Evolutionary conservation across 2,888 invertebrate species (phyloP), one percentile per base, ranked within the genome.

Genomic region (Ashinkailepas kermadecensis): DNA sequence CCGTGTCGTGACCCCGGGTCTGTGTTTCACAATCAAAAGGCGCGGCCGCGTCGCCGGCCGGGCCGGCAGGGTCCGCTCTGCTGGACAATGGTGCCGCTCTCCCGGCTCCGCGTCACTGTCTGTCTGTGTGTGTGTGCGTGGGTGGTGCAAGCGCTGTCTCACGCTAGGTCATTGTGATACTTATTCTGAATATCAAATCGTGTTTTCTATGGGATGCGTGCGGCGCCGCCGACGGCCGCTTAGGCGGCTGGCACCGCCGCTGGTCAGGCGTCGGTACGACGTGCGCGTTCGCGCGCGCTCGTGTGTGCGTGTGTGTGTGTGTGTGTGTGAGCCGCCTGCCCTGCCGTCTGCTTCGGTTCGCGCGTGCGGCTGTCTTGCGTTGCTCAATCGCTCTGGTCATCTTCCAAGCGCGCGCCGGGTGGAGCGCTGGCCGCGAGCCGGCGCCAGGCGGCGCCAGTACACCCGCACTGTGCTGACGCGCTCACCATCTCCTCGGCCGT

Each of bases 181-280:
- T 21, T 74, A 74, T 74, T 74, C 74, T 74, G 74, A 74, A 74
- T 74, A 74, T 74, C 74, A 74, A 74, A 74, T 74, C 54, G 74
- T 74, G 74, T 74, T 74, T 74, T 74, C 54, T 74, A 74, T 54
- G 25, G 74, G 13, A 25, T 18, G 54, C 25, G 54, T 7, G 74
- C 54, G 54, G 70, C 70, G 39, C 7, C 59, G 11, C 59, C 15
- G 15, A 15, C 59, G 15, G 12, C 4, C 59, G 59, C 59, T 15
- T 15, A 9, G 59, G 59, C 59, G 59, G 59, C 59, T 59, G 59
- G 59, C 59, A 7, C 7, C 12, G 59, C 59, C 59, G 59, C 12
- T 7, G 12, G 59, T 59, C 39, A 39, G 39, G 39, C 39, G 39
- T 39, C 39, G 62, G 62, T 23, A 8, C 9, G 65, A n/a, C 67